phyloP scores from a whole-genome alignment of 2,113 vertebrate species.

The Tragelaphus buxtoni region DNA sequence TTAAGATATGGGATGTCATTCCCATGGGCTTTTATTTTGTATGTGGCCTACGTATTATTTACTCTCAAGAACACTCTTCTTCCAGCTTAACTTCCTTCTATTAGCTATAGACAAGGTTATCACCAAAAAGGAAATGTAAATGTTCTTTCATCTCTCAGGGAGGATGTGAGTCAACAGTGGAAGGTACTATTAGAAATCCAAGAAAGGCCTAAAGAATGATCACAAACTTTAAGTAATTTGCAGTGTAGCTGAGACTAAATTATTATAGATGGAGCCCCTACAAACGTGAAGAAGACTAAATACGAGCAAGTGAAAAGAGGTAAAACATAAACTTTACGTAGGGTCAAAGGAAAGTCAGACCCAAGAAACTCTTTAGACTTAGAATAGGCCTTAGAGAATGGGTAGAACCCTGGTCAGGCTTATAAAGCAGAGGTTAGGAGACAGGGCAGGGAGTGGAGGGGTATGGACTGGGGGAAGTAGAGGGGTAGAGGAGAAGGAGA shows the following conservation, averaged over 20 bases:
- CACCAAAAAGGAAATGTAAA: neutral
- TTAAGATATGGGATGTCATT: neutral
- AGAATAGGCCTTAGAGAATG: neutral
- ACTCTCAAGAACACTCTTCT: neutral
- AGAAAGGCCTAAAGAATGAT: neutral
- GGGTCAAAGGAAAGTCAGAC: neutral
- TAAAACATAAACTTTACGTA: neutral
- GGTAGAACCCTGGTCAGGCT: neutral
- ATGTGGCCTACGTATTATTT: neutral
- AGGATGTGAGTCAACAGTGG: neutral
- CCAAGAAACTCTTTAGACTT: neutral
- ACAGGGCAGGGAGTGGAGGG: neutral
- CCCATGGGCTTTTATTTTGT: neutral
- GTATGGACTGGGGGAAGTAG: accelerated
- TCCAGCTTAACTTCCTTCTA: neutral
- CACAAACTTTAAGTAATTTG: neutral
- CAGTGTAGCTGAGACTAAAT: neutral
- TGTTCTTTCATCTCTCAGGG: neutral
- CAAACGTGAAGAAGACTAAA: neutral
- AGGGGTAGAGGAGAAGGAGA: too few relatives aligned
- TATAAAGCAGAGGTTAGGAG: neutral
- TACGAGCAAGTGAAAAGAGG: neutral
- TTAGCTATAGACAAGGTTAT: neutral
- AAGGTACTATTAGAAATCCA: neutral
- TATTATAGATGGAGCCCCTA: neutral